phyloP scores from a whole-genome alignment of 2,113 vertebrate genomes.

The Castor canadensis region DNA sequence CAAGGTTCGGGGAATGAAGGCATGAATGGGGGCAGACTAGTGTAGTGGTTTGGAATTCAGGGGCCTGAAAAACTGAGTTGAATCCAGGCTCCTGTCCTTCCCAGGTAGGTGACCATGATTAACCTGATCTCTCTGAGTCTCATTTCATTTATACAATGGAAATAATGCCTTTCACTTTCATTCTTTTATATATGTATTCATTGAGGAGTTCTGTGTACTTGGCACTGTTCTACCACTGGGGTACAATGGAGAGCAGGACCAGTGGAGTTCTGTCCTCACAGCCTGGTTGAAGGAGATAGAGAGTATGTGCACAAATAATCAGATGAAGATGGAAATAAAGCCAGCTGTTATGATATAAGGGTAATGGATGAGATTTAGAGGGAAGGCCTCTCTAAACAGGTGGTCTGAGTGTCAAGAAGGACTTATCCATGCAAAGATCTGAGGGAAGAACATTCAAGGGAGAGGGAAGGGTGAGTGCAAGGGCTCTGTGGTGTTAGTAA shows the following conservation, averaged over 20 bases:
- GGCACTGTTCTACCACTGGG: background rate
- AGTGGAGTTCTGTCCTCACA: background rate
- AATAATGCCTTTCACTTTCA: background rate
- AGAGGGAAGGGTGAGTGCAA: background rate
- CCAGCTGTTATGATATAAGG: background rate
- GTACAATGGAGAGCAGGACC: background rate
- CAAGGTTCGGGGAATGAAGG: conserved; percentile 85
- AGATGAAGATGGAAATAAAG: conserved; percentile 14
- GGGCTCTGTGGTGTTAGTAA: background rate
- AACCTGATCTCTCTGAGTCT: conserved; percentile 4
- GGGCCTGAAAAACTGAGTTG: background rate
- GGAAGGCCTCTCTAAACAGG: background rate
- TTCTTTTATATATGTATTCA: conserved; percentile 8
- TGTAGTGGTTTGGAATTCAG: conserved; percentile 13
- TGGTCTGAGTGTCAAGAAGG: conserved; percentile 20
- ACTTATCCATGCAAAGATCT: background rate
- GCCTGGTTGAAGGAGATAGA: background rate
- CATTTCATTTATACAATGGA: background rate
- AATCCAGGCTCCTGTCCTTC: background rate
- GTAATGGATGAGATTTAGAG: background rate
- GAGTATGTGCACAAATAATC: background rate
- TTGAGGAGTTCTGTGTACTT: background rate
- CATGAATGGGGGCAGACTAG: background rate
- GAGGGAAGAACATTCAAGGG: background rate
- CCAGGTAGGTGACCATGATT: background rate